Evolutionary conservation across 2,888 invertebrate species (phyloP), one percentile per base, ranked within the genome.

Genomic region (Lithophane ornitopus): DNA sequence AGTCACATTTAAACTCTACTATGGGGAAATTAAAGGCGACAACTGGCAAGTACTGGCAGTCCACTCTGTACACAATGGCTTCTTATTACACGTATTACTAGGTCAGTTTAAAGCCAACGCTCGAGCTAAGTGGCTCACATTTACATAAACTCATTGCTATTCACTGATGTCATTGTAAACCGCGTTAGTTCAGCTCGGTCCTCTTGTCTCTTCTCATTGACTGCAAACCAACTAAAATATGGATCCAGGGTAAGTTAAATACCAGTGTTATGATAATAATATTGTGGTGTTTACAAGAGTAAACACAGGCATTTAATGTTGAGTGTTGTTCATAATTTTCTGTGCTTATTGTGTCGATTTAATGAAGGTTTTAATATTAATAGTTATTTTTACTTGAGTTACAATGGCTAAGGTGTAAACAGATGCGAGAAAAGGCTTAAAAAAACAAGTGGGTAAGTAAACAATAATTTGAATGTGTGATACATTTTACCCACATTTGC

Each of bases 51-150:
- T 19, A 71, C 54, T 66, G 39, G 46, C 39, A 46, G 54, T 44
- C 46, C 49, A 71, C n/a, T 71, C n/a, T 28, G 3, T 54, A 62
- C 56, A 81, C 70, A 76, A 78, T 59, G 19, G 71, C 46, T 46
- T 76, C 94, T 92, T 97, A 96, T 81, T 92, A 89, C 96, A 97
- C 90, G 97, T 97, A 82, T 95, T 90, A 84, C 76, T 84, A 28
- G 72, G 71, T 74, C 66, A 69, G 74, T 78, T 81, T 56, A 74
- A 68, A 75, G 68, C 67, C 76, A 22, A 34, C 67, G 39, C 67
- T 81, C 9, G 56, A 39, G 52, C 46, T 72, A 80, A 82, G 78
- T 80, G 82, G 74, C 68, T 41, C 63, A 49, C 62, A 85, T 85
- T 85, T 78, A 49, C 80, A 83, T 85, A 78, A 78, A 78, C 85